Evolutionary conservation across 2,797 vertebrate genomes (phyloP), one percentile per base, ranked within the genome.

Genomic region (Hoplostethus atlanticus): DNA sequence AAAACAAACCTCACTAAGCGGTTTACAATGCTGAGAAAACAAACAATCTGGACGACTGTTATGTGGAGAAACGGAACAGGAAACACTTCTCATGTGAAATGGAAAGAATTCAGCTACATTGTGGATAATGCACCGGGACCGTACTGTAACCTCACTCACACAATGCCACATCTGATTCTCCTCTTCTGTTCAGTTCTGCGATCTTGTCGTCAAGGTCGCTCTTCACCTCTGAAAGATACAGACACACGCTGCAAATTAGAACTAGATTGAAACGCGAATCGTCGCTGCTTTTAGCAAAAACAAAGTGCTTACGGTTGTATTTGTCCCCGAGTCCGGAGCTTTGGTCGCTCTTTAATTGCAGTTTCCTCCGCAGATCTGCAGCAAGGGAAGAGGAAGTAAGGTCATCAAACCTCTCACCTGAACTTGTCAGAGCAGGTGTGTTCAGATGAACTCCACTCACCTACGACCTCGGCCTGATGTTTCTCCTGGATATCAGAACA

Each of bases 291-390:
- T 36, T 1, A 34, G 53, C 31, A 51, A 13, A 55, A 53, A 21
- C 47, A 4, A 3, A 46, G 34, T 2, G 48, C 73, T 76, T 40
- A 91, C 87, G 0, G 0, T 55, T 0, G 54, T 79, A 65, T 80
- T 10, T 76, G 12, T 64, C 30, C 9, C 81, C 21, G 2, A 70
- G 2, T 51, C 52, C 57, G 16, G 66, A 72, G 17, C 68, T 81
- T 28, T 73, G 0, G 11, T 76, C 0, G 10, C 0, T 60, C 6
- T 48, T 50, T 48, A 7, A 4, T 10, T 0, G 2, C 48, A 91
- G 65, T 31, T 80, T 71, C 65, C 11, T 44, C 68, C 76, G 47
- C 69, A 89, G 81, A 13, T 81, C 87, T 91, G 61, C 66, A 0
- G 7, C 13, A 9, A 9, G 30, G 21, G 44, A 28, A 74, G 4